These are phyloP conservation scores for Anser brachyrhynchus DNA, from an alignment of 2,113 vertebrate species.

Conservation along the genomic window DNA sequence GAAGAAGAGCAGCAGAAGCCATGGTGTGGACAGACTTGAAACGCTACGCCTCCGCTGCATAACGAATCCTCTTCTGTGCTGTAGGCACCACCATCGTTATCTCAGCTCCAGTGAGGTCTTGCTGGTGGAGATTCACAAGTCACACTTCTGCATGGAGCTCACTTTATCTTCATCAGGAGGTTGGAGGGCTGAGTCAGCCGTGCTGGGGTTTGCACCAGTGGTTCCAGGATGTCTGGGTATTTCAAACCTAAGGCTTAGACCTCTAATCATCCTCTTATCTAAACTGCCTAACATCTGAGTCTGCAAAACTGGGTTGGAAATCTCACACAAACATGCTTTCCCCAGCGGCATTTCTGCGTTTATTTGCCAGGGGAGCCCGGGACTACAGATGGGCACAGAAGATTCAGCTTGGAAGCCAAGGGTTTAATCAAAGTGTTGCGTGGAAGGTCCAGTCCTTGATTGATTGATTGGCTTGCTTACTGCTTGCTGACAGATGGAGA, in stretches of 20 bases:
- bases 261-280: constrained; percentile 73
- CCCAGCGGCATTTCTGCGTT: constrained; percentile 28
- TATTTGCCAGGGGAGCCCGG: constrained; percentile 15
- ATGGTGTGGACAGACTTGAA: not conserved
- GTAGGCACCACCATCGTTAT: not conserved
- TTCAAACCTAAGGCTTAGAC: constrained; percentile 70
- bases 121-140: not conserved
- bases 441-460: constrained; percentile 11
- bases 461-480: constrained; percentile 24
- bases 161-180: constrained; percentile 46
- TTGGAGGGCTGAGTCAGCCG: constrained; percentile 52
- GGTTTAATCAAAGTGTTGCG: constrained; percentile 5
- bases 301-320: constrained; percentile 64
- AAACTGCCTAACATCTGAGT: constrained; percentile 68
- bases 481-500: not conserved
- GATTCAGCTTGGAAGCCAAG: constrained; percentile 46
- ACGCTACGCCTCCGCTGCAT: fast-evolving
- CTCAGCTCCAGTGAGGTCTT: not conserved
- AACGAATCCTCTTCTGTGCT: not conserved
- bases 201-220: constrained; percentile 58
- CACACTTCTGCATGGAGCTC: constrained; percentile 26
- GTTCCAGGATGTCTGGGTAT: constrained; percentile 73
- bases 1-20: not conserved
- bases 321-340: constrained; percentile 62
- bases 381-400: not conserved